phyloP scores from a whole-genome alignment of 2,888 invertebrate species.

The Gymnosoma rotundatum region DNA sequence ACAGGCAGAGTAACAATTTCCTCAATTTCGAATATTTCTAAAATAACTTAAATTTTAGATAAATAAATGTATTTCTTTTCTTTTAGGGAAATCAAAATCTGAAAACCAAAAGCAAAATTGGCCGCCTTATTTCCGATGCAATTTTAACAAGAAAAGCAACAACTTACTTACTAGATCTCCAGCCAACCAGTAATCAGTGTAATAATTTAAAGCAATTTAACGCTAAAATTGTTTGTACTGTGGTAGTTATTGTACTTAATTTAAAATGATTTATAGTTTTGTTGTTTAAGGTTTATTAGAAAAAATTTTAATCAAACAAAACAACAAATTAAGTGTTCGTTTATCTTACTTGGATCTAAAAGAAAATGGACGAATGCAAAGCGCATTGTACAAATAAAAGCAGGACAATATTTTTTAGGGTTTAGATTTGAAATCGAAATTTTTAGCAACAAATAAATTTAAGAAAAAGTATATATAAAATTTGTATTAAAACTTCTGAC shows the following conservation, averaged over 20 bases:
- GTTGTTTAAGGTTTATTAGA: constrained; percentile 50
- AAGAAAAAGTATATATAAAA: too few relatives aligned
- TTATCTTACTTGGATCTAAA: constrained; percentile 13
- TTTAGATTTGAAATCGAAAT: too few relatives aligned
- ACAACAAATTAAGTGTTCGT: constrained; percentile 38
- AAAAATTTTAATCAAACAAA: neutral
- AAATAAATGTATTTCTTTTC: constrained; percentile 38
- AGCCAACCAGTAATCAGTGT: constrained; percentile 27
- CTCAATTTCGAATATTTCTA: constrained; percentile 67
- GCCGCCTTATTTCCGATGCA: constrained; percentile 29
- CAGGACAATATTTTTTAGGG: neutral
- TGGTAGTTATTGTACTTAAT: constrained; percentile 30
- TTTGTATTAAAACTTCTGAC: too few relatives aligned
- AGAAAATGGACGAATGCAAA: neutral
- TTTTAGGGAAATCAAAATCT: constrained; percentile 5
- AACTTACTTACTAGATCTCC: neutral
- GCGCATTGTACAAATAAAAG: neutral
- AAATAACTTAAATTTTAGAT: constrained; percentile 59
- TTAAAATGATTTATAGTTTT: constrained; percentile 52
- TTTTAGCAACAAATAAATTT: too few relatives aligned
- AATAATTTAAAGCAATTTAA: constrained; percentile 52
- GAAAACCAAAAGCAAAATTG: constrained; percentile 38
- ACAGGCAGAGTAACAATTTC: constrained; percentile 54
- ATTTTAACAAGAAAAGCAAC: neutral
- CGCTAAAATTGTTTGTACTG: constrained; percentile 6